Evolutionary conservation across 1,140 invertebrate species (phyloP), one percentile per base, ranked within the genome.

Genomic region (Drosophila sturtevanti): DNA sequence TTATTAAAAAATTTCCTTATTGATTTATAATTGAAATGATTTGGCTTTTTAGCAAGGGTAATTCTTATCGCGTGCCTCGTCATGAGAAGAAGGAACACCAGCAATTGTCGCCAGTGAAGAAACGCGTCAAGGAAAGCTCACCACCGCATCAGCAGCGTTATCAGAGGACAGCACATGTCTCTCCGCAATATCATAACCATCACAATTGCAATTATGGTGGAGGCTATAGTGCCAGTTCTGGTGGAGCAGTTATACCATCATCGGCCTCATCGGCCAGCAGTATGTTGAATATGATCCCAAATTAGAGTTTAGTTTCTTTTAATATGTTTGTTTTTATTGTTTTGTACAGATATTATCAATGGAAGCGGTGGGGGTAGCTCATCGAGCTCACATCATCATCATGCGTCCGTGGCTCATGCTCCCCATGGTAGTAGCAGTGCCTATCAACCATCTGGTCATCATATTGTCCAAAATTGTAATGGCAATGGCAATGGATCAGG

Each of bases 51-150:
- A 91, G 90, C 81, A 91, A 91, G 77, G 87, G 90, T 68, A 91
- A 91, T 69, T 91, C 78, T 61, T 92, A 85, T 81, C 87, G 90
- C 91, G 90, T 93, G 87, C 92, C 93, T 89, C 92, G 93, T 89
- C 92, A 93, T 71, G 95, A 95, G 80, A 98, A 97, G 91, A 98
- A 98, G 90, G 97, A 98, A 81, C 94, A 95, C 27, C 96, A 97
- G 51, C 98, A 99, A 85, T 93, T 99, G 66, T 98, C 97, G 84
- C 98, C 98, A 0, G 98, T 99, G 2, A 99, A 99, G 93, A 99
- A 99, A 92, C 94, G 98, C n/a, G 98, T 99, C 6, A 99, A 99
- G 91, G 98, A 99, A 90, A 97, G 97, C 78, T 98, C 98, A 18
- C 98, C 98, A 31, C 97, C 97, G 0, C 95, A 94, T 52, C 91